phyloP scores from a whole-genome alignment of 2,888 invertebrate genomes.

The Oasisia sp. region DNA sequence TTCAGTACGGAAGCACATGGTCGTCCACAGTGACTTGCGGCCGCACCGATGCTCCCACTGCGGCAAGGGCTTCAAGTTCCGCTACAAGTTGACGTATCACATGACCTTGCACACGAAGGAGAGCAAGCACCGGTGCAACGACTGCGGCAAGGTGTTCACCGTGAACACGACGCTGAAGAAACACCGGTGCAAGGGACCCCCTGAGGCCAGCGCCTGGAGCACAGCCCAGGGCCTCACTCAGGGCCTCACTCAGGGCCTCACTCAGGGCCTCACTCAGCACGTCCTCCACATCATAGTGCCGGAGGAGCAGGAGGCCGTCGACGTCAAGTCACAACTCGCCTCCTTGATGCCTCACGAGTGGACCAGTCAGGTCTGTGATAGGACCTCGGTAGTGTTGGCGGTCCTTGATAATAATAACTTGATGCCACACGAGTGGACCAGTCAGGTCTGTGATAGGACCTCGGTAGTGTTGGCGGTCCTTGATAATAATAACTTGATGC shows the following conservation, averaged over 20 bases:
- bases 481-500: neutral
- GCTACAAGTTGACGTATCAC: slow-evolving; percentile 44
- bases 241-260: no score
- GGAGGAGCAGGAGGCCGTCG: slow-evolving; percentile 5
- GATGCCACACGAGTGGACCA: slow-evolving; percentile 1
- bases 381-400: neutral
- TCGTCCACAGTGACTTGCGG: slow-evolving; percentile 39
- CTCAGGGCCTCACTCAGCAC: neutral
- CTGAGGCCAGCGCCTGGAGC: neutral
- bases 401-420: neutral
- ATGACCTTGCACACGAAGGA: slow-evolving; percentile 43
- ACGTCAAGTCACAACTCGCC: neutral
- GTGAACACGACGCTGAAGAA: slow-evolving; percentile 40
- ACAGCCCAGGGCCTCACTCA: neutral
- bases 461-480: neutral
- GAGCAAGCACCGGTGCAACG: slow-evolving; percentile 38
- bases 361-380: neutral
- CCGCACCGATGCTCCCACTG: slow-evolving; percentile 44
- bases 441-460: neutral
- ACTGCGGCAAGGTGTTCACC: slow-evolving; percentile 45
- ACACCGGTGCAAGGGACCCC: slow-evolving; percentile 38
- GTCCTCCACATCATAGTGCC: neutral
- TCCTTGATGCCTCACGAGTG: neutral
- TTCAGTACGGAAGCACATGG: slow-evolving; percentile 35
- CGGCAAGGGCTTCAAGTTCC: slow-evolving; percentile 43